Percentiles rank a stretch among this genome's conserved stretches.
Conservation (phyloP, 2,888 invertebrate genomes). For the Hanleya hanleyi region DNA sequence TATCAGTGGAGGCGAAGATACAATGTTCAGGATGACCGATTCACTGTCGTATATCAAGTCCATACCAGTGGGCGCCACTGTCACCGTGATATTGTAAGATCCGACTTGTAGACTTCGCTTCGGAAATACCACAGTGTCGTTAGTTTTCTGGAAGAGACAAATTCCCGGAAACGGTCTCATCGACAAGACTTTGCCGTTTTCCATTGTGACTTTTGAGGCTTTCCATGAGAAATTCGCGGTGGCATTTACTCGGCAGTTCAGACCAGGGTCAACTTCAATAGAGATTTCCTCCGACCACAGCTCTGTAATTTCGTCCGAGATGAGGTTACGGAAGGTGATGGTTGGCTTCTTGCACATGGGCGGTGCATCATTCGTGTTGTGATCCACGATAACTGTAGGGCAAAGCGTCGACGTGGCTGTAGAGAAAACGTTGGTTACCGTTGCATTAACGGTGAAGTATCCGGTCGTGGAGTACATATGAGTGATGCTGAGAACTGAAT, state of each 20-base stretch:
- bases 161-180: constrained; percentile 48
- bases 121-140: constrained; percentile 44
- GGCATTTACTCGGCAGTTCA: constrained; percentile 36
- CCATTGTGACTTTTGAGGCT: constrained; percentile 37
- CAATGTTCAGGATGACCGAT: constrained; percentile 43
- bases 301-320: background rate
- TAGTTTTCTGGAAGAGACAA: constrained; percentile 43
- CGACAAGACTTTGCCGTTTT: constrained; percentile 42
- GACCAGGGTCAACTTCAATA: constrained; percentile 41
- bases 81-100: constrained; percentile 57
- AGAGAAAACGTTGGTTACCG: constrained; percentile 58
- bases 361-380: background rate
- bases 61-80: constrained; percentile 50
- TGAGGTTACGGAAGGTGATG: constrained; percentile 8
- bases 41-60: constrained; percentile 39
- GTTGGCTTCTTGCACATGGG: constrained; percentile 24
- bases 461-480: constrained; percentile 53
- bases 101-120: constrained; percentile 54
- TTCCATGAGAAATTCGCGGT: constrained; percentile 56
- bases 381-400: constrained; percentile 55
- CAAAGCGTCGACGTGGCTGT: constrained; percentile 53
- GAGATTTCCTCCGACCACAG: constrained; percentile 46
- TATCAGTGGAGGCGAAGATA: constrained; percentile 61
- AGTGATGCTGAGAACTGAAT: constrained; percentile 36
- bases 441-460: constrained; percentile 50